Percentiles rank a stretch among this genome's conserved stretches.
Conservation (phyloP, 2,113 vertebrate genomes). For the Turdus rufiventris region DNA sequence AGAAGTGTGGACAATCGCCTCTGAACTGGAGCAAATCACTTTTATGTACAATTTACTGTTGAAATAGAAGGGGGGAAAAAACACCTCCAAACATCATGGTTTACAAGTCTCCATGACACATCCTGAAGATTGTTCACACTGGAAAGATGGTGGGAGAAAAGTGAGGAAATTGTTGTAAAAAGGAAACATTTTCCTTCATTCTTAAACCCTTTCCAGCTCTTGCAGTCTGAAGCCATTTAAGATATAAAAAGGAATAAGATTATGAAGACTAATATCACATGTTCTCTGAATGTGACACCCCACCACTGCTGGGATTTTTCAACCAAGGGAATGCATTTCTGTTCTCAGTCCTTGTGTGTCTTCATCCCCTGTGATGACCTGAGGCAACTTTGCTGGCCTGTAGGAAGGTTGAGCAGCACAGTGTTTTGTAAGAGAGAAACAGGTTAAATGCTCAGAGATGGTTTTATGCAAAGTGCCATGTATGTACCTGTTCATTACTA, state of each 20-base stretch:
- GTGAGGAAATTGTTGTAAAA: neutral
- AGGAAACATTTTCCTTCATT: neutral
- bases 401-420: neutral
- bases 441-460: neutral
- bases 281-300: neutral
- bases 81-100: neutral
- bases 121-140: neutral
- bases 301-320: neutral
- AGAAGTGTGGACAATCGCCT: neutral
- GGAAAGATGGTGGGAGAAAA: neutral
- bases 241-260: neutral
- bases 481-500: neutral
- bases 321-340: neutral
- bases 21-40: neutral
- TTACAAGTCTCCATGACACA: neutral
- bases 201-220: neutral
- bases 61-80: neutral
- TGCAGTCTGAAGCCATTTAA: neutral
- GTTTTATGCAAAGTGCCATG: neutral
- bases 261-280: neutral
- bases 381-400: neutral
- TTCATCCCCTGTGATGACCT: neutral
- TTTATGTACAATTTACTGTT: neutral
- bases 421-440: neutral
- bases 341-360: neutral